These are phyloP conservation scores for Solen grandis DNA, from an alignment of 1,140 invertebrate species.

Conservation along the genomic window DNA sequence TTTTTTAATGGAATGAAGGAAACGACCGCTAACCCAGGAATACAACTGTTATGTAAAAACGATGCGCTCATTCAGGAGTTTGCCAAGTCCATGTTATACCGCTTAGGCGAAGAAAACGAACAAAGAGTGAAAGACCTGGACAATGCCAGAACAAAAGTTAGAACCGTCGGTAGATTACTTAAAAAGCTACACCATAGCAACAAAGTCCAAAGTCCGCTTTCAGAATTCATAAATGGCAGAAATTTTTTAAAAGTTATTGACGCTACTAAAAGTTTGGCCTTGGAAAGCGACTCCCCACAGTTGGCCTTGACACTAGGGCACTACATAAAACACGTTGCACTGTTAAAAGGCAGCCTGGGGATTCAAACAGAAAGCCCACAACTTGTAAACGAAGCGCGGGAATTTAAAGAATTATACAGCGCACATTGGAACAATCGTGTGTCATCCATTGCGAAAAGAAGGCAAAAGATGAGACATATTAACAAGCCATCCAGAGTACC, in stretches of 20 bases:
- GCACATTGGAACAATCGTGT: constrained; percentile 25
- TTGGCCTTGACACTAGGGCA: too few relatives aligned
- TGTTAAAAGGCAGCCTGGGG: constrained; percentile 8
- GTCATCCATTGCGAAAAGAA: constrained; percentile 12
- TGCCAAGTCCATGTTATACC: too few relatives aligned
- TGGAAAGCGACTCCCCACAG: not conserved
- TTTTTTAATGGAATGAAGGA: too few relatives aligned
- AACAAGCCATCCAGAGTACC: constrained; percentile 3
- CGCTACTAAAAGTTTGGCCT: not conserved
- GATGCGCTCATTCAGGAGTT: too few relatives aligned
- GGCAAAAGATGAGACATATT: constrained; percentile 12
- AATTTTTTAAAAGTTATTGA: constrained; percentile 16
- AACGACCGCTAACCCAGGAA: too few relatives aligned
- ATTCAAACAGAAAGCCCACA: not conserved
- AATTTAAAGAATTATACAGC: not conserved
- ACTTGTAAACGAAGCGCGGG: not conserved
- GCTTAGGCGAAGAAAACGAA: too few relatives aligned
- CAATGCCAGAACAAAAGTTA: too few relatives aligned
- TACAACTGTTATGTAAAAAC: too few relatives aligned
- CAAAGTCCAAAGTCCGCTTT: not conserved
- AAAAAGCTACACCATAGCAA: not conserved
- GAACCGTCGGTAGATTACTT: not conserved
- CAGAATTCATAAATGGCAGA: not conserved
- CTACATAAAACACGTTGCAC: constrained; percentile 10
- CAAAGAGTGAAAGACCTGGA: too few relatives aligned